These are phyloP conservation scores for Tursiops truncatus DNA, from an alignment of 2,113 vertebrate species.

Conservation along the genomic window DNA sequence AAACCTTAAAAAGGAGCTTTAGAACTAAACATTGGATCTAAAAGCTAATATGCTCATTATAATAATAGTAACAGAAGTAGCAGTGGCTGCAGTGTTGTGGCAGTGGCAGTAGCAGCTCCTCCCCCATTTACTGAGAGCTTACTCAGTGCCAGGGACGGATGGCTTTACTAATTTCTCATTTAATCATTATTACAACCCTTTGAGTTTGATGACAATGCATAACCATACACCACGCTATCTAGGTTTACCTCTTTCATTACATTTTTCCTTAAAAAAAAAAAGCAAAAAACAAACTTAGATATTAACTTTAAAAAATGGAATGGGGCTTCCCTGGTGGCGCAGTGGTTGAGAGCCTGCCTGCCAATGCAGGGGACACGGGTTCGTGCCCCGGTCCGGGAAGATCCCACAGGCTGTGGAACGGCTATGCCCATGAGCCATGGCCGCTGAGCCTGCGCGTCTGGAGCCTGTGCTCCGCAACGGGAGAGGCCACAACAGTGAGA, in stretches of 20 bases:
- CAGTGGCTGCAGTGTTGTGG: neutral
- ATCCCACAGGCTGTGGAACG: no score
- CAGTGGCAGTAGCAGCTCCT: neutral
- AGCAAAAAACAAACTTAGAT: neutral
- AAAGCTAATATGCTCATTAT: neutral
- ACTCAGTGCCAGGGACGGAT: neutral
- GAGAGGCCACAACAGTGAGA: no score
- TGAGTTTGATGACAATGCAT: neutral
- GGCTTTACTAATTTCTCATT: neutral
- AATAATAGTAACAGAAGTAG: neutral
- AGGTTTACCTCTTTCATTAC: neutral
- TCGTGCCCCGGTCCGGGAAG: no score
- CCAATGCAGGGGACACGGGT: no score
- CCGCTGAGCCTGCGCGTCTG: no score
- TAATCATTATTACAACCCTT: neutral
- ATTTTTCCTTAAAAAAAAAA: neutral
- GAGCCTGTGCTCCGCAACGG: no score
- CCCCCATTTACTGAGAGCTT: neutral
- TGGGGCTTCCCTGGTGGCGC: no score
- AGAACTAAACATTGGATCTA: neutral
- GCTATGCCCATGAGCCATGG: no score
- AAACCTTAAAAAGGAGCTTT: constrained; percentile 9
- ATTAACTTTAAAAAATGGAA: constrained; percentile 35
- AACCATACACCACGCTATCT: neutral
- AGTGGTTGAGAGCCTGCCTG: no score